Evolutionary conservation across 2,888 invertebrate genomes (phyloP), one percentile per base, ranked within the genome.

Genomic region (Mylabris sibirica): DNA sequence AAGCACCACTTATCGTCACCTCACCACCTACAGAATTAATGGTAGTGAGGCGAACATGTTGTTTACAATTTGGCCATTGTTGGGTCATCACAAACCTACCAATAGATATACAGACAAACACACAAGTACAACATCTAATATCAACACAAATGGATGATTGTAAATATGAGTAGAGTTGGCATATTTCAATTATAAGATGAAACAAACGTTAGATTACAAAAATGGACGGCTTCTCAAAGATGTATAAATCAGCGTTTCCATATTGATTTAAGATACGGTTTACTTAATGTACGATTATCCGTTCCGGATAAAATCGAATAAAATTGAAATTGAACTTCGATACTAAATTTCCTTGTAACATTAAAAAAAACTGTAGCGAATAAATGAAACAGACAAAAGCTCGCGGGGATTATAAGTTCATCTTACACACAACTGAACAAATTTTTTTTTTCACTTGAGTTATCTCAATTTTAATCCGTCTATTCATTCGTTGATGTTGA

Each of bases 1-100:
- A 64, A 69, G 63, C 24, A 64, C 66, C 64, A 69, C 66, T 69
- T 69, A 66, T 69, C 66, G 64, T 69, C 63, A 53, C 26, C 57
- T 69, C 63, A 53, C 26, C 57, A 24, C 57, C 57, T 57, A 57
- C 24, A 14, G 57, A 57, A 57, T 57, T 57, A 57, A 57, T 57
- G 24, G 24, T 57, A 24, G 22, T 5, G 24, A 57, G 11, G 22
- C 5, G 24, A 57, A 24, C 57, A 57, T 24, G 24, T 57, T 14
- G 24, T 24, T 1, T 26, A 14, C 57, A 14, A 57, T 24, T 24
- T 2, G 57, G 8, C 57, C 26, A 57, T 57, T 57, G 57, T 57
- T 57, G 14, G 14, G n/a, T 57, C 26, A 57, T 57, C 24, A 57
- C 57, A 24, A 57, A 53, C 24, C 53, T 3, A 14, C 6, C 57